Percentiles rank a stretch among this genome's conserved stretches.
Evolutionary conservation across 2,888 invertebrate species (phyloP).

Genomic region (Tenthredo livida): DNA sequence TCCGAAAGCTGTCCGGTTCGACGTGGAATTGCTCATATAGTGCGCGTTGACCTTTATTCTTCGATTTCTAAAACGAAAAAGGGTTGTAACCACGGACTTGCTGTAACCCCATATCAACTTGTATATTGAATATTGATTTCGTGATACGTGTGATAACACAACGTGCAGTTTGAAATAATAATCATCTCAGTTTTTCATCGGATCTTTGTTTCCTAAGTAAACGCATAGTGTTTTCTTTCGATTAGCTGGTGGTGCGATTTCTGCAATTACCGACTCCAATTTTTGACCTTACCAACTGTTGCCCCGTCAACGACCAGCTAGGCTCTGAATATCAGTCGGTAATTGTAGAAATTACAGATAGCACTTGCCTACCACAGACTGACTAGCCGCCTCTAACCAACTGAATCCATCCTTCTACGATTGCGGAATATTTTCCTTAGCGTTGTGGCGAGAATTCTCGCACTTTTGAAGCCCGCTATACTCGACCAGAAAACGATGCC

Average conservation of each 20-base stretch:
- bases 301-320: neutral
- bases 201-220: neutral
- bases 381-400: neutral
- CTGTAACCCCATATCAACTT: no score
- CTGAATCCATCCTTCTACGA: neutral
- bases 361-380: neutral
- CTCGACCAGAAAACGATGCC: neutral
- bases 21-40: no score
- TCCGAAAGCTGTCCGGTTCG: no score
- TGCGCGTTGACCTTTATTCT: no score
- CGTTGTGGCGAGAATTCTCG: neutral
- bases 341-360: neutral
- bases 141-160: neutral
- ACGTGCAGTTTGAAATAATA: neutral
- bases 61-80: neutral
- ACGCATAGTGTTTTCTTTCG: neutral
- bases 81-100: neutral
- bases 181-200: neutral
- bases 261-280: neutral
- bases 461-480: neutral
- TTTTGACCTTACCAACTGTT: neutral
- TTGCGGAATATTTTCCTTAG: neutral
- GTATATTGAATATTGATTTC: no score
- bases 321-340: neutral
- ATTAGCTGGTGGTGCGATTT: neutral